These are phyloP conservation scores for Nyctibius grandis DNA, from an alignment of 2,797 vertebrate species.

Conservation along the genomic window DNA sequence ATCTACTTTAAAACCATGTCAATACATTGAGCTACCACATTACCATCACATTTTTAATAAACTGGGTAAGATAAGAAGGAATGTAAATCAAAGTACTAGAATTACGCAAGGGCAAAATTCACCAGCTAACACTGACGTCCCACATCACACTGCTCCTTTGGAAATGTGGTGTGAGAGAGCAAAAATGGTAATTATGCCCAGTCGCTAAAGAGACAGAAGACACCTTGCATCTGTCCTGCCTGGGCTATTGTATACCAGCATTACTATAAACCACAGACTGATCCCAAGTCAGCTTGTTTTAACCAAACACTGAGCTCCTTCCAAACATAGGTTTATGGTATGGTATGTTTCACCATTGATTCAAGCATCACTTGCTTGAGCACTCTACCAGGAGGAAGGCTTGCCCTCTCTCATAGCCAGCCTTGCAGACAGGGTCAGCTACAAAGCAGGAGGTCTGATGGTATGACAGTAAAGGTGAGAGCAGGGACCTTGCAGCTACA, in stretches of 20 bases:
- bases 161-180: neutral
- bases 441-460: neutral
- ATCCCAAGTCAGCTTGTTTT: neutral
- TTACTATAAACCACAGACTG: neutral
- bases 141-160: neutral
- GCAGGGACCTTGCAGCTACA: neutral
- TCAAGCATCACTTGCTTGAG: neutral
- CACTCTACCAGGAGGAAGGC: neutral
- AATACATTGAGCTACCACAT: constrained; percentile 36
- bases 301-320: neutral
- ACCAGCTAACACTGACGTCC: neutral
- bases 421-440: neutral
- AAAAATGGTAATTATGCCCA: neutral
- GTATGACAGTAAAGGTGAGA: neutral
- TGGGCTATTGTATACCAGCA: neutral
- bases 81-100: neutral
- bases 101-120: neutral
- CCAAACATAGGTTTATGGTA: rapidly evolving
- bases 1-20: constrained; percentile 41
- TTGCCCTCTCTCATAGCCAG: neutral
- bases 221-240: neutral
- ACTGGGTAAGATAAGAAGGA: constrained; percentile 13
- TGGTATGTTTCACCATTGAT: neutral
- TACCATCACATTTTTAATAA: constrained; percentile 36
- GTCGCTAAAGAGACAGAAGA: neutral